phyloP scores from a whole-genome alignment of 1,140 invertebrate species.

The Drosophila arawakana region DNA sequence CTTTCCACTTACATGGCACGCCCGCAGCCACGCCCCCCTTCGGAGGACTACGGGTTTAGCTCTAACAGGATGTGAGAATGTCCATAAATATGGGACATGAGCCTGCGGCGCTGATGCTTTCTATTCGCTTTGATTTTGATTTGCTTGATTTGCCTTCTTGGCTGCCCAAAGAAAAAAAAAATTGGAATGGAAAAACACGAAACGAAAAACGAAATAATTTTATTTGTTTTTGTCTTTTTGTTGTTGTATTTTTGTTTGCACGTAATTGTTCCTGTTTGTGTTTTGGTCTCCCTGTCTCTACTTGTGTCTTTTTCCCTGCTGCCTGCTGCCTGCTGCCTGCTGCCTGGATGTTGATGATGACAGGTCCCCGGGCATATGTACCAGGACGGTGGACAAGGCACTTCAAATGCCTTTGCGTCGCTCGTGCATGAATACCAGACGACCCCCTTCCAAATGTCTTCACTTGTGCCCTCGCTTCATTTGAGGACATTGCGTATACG shows the following conservation, averaged over 20 bases:
- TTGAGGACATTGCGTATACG: conserved; percentile 44
- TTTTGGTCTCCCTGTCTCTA: conserved; percentile 6
- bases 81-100: conserved; percentile 46
- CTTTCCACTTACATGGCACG: conserved; percentile 9
- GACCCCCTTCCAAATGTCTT: neutral
- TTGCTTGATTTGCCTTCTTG: conserved; percentile 65
- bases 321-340: neutral
- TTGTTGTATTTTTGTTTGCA: conserved; percentile 52
- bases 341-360: conserved; percentile 49
- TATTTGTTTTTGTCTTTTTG: conserved; percentile 24
- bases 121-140: conserved; percentile 69
- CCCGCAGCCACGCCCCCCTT: neutral
- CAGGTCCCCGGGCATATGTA: conserved; percentile 46
- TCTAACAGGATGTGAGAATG: conserved; percentile 20
- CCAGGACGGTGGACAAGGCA: conserved; percentile 1
- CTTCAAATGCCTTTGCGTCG: conserved; percentile 61
- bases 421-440: conserved; percentile 71
- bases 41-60: neutral
- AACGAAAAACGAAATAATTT: conserved; percentile 39
- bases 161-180: conserved; percentile 24
- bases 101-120: conserved; percentile 41
- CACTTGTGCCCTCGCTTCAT: neutral
- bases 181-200: neutral
- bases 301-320: neutral
- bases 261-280: conserved; percentile 64